Base-by-base conservation (phyloP, 2,797 vertebrate species). In the Rhinophrynus dorsalis region DNA sequence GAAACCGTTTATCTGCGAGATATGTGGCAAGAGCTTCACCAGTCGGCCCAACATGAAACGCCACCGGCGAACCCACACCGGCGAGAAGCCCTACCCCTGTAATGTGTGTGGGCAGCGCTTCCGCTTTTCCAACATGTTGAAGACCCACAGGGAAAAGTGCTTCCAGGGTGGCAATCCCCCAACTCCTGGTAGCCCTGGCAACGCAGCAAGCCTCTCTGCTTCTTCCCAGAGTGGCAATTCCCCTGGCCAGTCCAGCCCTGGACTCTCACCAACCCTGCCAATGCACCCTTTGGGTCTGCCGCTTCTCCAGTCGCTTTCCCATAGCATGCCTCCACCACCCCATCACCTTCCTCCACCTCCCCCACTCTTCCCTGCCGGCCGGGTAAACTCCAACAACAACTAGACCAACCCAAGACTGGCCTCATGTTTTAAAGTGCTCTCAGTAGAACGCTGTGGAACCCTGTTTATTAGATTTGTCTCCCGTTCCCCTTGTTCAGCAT, bases 41-140 rank as follows among this genome's bases (percentile, higher is more conserved):
- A 98, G 96, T 80, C 92, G 96, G 18, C 96, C 96, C 78, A 98
- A 98, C 90, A 98, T 98, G 96, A 98, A 98, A 82, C 90, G 96
- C 12, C 96, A 98, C 79, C 93, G 96, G 48, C 44, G 69, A 27
- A 72, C 61, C 2, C 69, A 72, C 67, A 1, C 81, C 95, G 96
- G 96, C 5, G 96, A 98, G 86, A 98, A 98, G 83, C 96, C 96
- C 6, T 98, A 96, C 78, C 97, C 98, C 85, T 98, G 96, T 2
- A 95, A 95, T 88, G 95, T 98, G 86, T 98, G 96, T 0, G 96
- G 96, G 42, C 97, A 98, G 86, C 97, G 96, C 84, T 98, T 98
- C 91, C 97, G 96, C 26, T 98, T 96, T 80, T 92, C 96, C 20
- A 96, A 96, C 81, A 98, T 98, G 90, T 97, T 98, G 94, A 98